phyloP scores from a whole-genome alignment of 1,140 invertebrate genomes.

The Heliconius hewitsoni region DNA sequence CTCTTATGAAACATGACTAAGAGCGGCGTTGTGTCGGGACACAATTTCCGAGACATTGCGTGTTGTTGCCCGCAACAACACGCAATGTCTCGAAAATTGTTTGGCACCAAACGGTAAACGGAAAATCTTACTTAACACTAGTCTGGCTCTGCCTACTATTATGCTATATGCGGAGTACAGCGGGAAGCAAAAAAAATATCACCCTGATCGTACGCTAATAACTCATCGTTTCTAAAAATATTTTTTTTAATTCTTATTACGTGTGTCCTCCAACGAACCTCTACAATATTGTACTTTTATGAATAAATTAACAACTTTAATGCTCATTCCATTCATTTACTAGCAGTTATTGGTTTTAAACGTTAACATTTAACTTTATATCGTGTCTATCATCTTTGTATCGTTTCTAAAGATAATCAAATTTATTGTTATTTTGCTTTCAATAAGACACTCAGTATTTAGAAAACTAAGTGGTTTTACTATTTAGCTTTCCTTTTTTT shows the following conservation, averaged over 20 bases:
- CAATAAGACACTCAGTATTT: background rate
- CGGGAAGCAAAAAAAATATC: background rate
- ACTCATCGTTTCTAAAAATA: constrained; percentile 2
- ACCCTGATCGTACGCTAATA: background rate
- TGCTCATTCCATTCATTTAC: background rate
- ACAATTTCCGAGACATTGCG: too few relatives aligned
- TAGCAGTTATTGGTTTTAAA: constrained; percentile 12
- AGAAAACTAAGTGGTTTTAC: background rate
- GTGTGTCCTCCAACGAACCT: constrained; percentile 5
- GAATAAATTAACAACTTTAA: constrained; percentile 5
- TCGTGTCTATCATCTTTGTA: background rate
- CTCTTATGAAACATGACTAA: too few relatives aligned
- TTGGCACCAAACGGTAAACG: too few relatives aligned
- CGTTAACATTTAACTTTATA: constrained; percentile 6
- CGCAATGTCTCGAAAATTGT: too few relatives aligned
- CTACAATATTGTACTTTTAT: constrained; percentile 11
- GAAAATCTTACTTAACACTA: too few relatives aligned
- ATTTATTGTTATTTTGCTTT: background rate
- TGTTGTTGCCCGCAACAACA: too few relatives aligned
- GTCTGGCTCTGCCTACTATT: too few relatives aligned
- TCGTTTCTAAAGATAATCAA: background rate
- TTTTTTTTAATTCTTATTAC: background rate
- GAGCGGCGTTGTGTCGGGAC: too few relatives aligned
- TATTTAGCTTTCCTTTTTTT: too few relatives aligned
- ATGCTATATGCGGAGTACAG: too few relatives aligned